A percentile compares a stretch with the other conserved stretches of the same genome.
Conservation (phyloP, 2,888 invertebrate genomes). For the Dryadula phaetusa region DNA sequence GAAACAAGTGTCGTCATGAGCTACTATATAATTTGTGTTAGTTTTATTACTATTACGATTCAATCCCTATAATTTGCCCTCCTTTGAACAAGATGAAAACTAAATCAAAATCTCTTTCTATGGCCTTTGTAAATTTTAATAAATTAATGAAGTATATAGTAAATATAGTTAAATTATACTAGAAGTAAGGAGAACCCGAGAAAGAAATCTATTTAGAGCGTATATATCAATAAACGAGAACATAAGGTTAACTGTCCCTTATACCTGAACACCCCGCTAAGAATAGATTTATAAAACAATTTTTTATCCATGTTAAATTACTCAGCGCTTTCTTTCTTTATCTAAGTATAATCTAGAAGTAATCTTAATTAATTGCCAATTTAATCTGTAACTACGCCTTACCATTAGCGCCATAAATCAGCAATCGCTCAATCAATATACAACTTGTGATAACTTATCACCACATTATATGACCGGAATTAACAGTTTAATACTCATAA, state of each 20-base stretch:
- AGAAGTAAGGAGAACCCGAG: no score
- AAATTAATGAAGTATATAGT: no score
- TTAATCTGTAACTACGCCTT: neutral
- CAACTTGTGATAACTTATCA: constrained; percentile 17
- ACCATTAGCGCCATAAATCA: constrained; percentile 6
- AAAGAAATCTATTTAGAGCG: no score
- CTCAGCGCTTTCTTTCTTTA: neutral
- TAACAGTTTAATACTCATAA: constrained; percentile 20
- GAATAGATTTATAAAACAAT: no score
- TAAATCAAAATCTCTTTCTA: no score
- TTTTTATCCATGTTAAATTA: no score
- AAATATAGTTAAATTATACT: no score
- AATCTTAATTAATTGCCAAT: constrained; percentile 3
- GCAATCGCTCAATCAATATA: constrained; percentile 36
- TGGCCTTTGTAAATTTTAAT: no score
- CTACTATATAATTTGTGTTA: neutral
- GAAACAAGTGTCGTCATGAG: neutral
- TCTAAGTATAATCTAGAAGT: neutral
- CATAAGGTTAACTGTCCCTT: no score
- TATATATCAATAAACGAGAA: no score
- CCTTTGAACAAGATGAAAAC: neutral
- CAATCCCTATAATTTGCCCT: neutral
- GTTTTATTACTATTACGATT: neutral
- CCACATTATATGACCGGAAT: constrained; percentile 30
- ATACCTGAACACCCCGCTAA: no score